Conservation (phyloP, 2,113 vertebrate genomes). For the Falco punctatus region DNA sequence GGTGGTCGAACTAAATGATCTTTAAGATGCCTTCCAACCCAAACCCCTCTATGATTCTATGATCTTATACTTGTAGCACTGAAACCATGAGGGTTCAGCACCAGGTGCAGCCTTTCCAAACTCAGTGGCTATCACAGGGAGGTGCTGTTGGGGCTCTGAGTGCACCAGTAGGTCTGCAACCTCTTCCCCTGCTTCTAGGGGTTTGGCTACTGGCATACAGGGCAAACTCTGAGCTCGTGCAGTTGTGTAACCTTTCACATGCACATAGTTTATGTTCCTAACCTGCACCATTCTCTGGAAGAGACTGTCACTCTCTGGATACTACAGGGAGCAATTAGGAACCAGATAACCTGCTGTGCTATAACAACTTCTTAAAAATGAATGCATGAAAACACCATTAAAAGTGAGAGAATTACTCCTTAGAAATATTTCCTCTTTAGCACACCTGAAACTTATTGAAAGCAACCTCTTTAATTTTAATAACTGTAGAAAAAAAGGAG, state of each 20-base stretch:
- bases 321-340: background rate
- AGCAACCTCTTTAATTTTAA: background rate
- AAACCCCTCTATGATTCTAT: background rate
- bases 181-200: background rate
- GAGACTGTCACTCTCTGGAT: background rate
- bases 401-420: background rate
- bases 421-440: background rate
- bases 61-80: background rate
- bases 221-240: background rate
- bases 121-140: background rate
- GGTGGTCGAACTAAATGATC: background rate
- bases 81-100: rapidly evolving
- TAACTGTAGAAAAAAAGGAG: background rate
- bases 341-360: background rate
- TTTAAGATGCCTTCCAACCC: background rate
- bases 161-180: background rate
- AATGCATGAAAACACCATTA: background rate
- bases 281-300: background rate
- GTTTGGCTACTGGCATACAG: background rate
- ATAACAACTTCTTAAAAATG: background rate
- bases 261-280: background rate
- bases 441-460: background rate
- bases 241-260: background rate
- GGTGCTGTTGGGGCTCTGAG: background rate
- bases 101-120: background rate